Conservation (phyloP, 2,797 vertebrate species). For the Gila robusta region DNA sequence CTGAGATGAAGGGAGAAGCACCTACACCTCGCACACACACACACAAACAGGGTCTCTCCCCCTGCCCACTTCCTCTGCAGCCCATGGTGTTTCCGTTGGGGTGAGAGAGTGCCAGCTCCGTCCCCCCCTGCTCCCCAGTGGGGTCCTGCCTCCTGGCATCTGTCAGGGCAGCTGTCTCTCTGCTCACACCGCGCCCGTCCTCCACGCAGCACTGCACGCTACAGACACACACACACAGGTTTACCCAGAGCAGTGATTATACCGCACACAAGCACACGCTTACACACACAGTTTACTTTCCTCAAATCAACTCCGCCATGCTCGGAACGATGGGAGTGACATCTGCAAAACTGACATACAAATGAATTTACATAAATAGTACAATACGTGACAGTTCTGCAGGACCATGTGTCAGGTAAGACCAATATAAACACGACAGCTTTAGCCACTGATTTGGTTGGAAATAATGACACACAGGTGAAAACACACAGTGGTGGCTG, state of each 20-base stretch:
- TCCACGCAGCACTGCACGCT: slow-evolving; percentile 72
- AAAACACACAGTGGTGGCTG: slow-evolving; percentile 34
- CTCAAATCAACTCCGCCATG: neutral
- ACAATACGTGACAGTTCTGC: slow-evolving; percentile 41
- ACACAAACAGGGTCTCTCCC: slow-evolving; percentile 76
- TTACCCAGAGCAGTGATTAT: slow-evolving; percentile 22
- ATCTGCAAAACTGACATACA: slow-evolving; percentile 45
- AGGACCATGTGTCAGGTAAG: slow-evolving; percentile 37
- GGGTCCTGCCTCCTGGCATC: slow-evolving; percentile 87
- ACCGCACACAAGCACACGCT: neutral
- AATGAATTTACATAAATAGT: slow-evolving; percentile 47
- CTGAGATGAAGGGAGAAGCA: slow-evolving; percentile 52
- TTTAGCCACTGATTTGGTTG: slow-evolving; percentile 47
- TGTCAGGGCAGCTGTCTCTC: slow-evolving; percentile 84
- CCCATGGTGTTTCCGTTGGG: slow-evolving; percentile 87
- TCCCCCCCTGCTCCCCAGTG: slow-evolving; percentile 85
- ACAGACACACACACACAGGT: slow-evolving; percentile 46
- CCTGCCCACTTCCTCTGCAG: slow-evolving; percentile 87
- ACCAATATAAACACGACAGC: slow-evolving; percentile 21
- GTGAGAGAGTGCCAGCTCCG: slow-evolving; percentile 84
- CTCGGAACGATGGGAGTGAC: neutral
- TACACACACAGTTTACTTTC: slow-evolving; percentile 40
- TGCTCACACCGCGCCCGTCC: slow-evolving; percentile 81
- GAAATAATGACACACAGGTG: slow-evolving; percentile 45
- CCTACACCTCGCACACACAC: slow-evolving; percentile 50